Evolutionary conservation across 2,888 invertebrate genomes (phyloP).

Genomic region (Sisyra terminalis): DNA sequence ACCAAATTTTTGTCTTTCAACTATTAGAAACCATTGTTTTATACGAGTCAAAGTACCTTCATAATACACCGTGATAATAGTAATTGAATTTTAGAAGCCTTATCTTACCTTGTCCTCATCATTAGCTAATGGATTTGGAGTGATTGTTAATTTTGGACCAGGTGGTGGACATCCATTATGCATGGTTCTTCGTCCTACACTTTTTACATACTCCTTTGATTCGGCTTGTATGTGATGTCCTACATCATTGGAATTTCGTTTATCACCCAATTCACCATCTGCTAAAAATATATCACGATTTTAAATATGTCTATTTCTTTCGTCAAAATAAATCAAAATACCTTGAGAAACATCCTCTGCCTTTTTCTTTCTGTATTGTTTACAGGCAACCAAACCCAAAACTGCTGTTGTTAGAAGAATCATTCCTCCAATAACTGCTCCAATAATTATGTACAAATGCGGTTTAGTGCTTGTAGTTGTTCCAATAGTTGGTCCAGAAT

Average conservation of each 20-base stretch:
- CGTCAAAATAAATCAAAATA: background rate
- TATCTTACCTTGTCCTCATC: slow-evolving; percentile 45
- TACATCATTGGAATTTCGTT: slow-evolving; percentile 21
- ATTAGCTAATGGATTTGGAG: slow-evolving; percentile 57
- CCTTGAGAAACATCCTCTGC: slow-evolving; percentile 18
- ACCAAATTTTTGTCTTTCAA: too few species aligned
- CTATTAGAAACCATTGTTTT: too few species aligned
- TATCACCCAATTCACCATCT: slow-evolving; percentile 16
- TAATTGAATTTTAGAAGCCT: slow-evolving; percentile 17
- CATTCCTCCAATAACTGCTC: slow-evolving; percentile 34
- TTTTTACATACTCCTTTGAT: slow-evolving; percentile 24
- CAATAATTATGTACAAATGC: slow-evolving; percentile 36
- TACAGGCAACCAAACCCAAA: slow-evolving; percentile 26
- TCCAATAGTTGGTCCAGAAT: background rate
- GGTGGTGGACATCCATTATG: slow-evolving; percentile 22
- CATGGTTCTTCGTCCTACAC: slow-evolving; percentile 15
- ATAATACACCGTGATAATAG: slow-evolving; percentile 8
- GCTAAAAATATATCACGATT: slow-evolving; percentile 12
- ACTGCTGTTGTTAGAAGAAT: slow-evolving; percentile 27
- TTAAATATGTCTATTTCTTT: background rate
- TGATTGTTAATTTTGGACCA: slow-evolving; percentile 44
- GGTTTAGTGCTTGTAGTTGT: background rate
- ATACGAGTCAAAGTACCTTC: too few species aligned
- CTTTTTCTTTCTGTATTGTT: slow-evolving; percentile 31
- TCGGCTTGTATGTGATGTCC: slow-evolving; percentile 25